Base-by-base conservation (phyloP, 2,888 invertebrate species). In the Venustoraphidia nigricollis region DNA sequence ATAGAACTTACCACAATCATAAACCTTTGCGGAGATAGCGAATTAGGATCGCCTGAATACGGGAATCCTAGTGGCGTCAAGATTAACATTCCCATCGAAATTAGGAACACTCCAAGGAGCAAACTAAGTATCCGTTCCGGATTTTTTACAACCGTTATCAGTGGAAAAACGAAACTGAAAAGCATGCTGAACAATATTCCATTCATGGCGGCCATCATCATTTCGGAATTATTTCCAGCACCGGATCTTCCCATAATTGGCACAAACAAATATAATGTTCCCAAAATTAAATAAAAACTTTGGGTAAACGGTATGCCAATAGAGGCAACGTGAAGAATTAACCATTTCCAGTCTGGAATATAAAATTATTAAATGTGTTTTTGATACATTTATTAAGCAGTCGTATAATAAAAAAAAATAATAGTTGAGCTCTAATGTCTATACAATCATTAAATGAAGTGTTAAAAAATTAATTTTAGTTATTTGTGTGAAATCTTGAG, bases 191-290 rank as follows among this genome's bases (percentile, higher is more conserved):
- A 71, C 35, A 68, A 52, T 45, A 66, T 55, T 37, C 69, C 66
- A 48, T 70, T 61, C 66, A 73, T 68, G 43, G 68, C 61, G 10
- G 74, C 77, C 50, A 82, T 70, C 48, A 79, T 63, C 48, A 83
- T 68, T 69, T 90, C 90, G 2, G 85, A 79, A 59, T 81, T 79
- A 50, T 77, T 70, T 45, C 75, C 73, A 35, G 79, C 71, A 45
- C 88, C 88, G 36, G 78, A 72, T 57, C 89, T 75, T 3, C 88
- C 91, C 81, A 82, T 79, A 55, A 91, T 74, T 8, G 92, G 91
- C 57, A 88, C 78, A 60, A 89, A 80, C 62, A 87, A 73, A 60
- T 77, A 75, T 51, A 85, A 70, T 54, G 81, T 76, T 56, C 78
- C 79, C 59, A 83, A 72, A 55, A 78, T 68, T 59, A 84, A 70